These are phyloP conservation scores for Galemys pyrenaicus DNA, from an alignment of 2,113 vertebrate species.

Conservation along the genomic window DNA sequence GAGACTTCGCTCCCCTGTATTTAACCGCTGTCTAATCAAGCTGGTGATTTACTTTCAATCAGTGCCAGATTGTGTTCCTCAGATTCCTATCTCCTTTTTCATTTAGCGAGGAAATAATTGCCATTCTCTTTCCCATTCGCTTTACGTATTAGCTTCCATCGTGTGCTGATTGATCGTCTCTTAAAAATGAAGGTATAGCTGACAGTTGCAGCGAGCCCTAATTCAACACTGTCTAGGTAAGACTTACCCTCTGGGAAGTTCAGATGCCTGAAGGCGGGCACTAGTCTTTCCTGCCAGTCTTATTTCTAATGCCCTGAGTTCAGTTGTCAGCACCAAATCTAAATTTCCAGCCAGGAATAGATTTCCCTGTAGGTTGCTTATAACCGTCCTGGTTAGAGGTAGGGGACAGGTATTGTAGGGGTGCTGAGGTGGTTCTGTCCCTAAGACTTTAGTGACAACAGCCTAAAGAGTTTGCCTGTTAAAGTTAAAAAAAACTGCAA, in stretches of 20 bases:
- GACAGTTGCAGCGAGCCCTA: not conserved
- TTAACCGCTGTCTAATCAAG: slow-evolving; percentile 31
- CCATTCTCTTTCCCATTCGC: not conserved
- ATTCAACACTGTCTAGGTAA: not conserved
- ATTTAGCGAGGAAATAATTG: slow-evolving; percentile 8
- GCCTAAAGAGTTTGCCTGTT: not conserved
- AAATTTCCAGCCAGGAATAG: not conserved
- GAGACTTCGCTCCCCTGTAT: not conserved
- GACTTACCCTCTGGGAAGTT: not conserved
- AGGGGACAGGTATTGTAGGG: fast-evolving
- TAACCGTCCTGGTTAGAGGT: not conserved
- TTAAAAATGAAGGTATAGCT: not conserved
- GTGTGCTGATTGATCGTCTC: not conserved
- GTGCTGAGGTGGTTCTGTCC: not conserved
- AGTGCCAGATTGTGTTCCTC: slow-evolving; percentile 22
- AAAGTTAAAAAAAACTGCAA: not conserved
- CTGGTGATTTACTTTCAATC: slow-evolving; percentile 54
- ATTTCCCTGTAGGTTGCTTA: not conserved
- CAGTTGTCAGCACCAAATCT: not conserved
- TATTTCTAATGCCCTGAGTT: not conserved
- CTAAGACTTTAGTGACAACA: not conserved
- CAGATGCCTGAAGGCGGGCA: not conserved
- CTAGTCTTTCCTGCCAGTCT: not conserved
- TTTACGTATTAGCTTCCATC: not conserved
- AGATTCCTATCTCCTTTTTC: not conserved